phyloP scores from a whole-genome alignment of 2,113 vertebrate species.

The Spheniscus mendiculus region DNA sequence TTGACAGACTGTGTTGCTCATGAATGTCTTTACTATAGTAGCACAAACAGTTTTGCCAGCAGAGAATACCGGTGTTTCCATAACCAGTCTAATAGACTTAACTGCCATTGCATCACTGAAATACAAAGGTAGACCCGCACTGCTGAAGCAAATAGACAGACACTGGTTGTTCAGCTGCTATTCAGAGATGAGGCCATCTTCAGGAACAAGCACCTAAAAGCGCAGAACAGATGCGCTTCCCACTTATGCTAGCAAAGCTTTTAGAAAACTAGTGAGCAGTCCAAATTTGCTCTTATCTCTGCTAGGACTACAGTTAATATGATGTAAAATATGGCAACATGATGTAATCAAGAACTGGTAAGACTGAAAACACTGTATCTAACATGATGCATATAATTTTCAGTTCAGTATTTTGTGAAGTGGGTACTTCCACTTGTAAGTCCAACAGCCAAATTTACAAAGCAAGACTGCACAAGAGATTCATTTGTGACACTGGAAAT shows the following conservation, averaged over 20 bases:
- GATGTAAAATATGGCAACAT: neutral
- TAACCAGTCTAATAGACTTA: neutral
- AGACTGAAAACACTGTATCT: neutral
- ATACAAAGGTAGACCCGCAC: neutral
- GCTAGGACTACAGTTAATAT: neutral
- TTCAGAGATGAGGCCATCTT: neutral
- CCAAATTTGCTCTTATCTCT: neutral
- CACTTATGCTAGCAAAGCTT: neutral
- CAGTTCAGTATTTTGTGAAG: neutral
- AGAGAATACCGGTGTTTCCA: no score
- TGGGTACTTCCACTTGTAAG: neutral
- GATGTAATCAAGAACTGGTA: neutral
- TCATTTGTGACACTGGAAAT: neutral
- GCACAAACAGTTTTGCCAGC: neutral
- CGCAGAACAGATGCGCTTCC: neutral
- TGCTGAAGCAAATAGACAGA: neutral
- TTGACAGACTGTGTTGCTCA: neutral
- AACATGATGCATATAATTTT: rapidly evolving
- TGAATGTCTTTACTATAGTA: no score
- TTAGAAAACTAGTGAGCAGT: neutral
- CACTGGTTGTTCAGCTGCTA: neutral
- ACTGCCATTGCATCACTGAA: no score
- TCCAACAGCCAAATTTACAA: neutral
- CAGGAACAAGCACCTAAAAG: neutral
- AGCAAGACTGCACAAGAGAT: neutral